A percentile compares a stretch with the other conserved stretches of the same genome.
Conservation (phyloP, 1,140 invertebrate species). For the Periplaneta americana region DNA sequence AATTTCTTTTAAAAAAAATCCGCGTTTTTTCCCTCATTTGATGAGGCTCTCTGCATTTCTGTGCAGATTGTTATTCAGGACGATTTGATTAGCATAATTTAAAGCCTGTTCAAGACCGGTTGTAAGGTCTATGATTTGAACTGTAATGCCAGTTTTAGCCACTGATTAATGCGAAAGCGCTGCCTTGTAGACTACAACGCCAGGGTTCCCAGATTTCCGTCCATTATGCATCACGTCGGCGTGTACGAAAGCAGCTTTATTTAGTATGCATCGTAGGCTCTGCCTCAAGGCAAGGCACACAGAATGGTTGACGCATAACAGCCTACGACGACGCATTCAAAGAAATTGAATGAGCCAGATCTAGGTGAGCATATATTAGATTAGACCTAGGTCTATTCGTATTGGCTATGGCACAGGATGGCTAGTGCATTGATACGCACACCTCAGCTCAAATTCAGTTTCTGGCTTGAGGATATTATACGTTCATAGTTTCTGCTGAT, state of each 20-base stretch:
- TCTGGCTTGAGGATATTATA: too few relatives aligned
- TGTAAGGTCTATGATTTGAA: background rate
- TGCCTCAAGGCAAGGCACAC: background rate
- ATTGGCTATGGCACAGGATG: too few relatives aligned
- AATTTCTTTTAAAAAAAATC: background rate
- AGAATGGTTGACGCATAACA: too few relatives aligned
- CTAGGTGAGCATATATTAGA: too few relatives aligned
- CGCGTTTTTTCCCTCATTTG: background rate
- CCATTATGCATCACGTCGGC: background rate
- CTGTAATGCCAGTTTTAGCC: background rate
- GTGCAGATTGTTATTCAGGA: background rate
- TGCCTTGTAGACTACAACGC: background rate
- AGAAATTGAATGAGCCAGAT: too few relatives aligned
- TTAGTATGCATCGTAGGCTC: background rate
- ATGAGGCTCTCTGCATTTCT: background rate
- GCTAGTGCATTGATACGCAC: too few relatives aligned
- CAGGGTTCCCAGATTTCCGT: background rate
- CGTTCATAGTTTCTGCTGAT: too few relatives aligned
- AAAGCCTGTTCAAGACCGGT: background rate
- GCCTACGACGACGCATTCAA: too few relatives aligned
- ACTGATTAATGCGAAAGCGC: background rate
- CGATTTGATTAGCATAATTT: background rate
- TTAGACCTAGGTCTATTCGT: too few relatives aligned
- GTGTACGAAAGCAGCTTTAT: background rate
- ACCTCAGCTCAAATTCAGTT: too few relatives aligned